phyloP scores from a whole-genome alignment of 2,797 vertebrate genomes.

The Centroberyx gerrardi region DNA sequence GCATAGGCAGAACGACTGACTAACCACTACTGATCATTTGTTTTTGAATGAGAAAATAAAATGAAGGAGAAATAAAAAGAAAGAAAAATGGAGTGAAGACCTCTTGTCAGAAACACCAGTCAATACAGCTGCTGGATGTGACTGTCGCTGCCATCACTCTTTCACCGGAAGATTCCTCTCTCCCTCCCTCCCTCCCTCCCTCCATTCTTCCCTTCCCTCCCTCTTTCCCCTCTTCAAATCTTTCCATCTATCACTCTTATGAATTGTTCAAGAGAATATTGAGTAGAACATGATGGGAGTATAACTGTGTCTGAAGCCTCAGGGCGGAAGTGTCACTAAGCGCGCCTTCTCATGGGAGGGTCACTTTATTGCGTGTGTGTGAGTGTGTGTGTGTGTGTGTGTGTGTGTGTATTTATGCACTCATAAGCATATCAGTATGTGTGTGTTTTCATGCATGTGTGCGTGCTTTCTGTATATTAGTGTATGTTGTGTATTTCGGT shows the following conservation, averaged over 20 bases:
- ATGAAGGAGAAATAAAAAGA: slow-evolving; percentile 19
- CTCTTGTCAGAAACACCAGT: slow-evolving; percentile 37
- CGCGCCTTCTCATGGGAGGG: slow-evolving; percentile 15
- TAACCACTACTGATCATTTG: not conserved
- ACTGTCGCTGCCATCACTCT: slow-evolving; percentile 2
- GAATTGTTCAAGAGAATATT: slow-evolving; percentile 52
- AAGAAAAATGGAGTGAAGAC: slow-evolving; percentile 28
- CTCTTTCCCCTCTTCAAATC: slow-evolving; percentile 31
- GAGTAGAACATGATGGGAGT: slow-evolving; percentile 51
- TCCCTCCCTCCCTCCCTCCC: not conserved
- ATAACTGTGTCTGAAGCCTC: slow-evolving; percentile 56
- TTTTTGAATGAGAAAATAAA: not conserved
- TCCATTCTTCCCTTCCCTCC: not conserved
- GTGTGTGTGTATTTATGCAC: slow-evolving; percentile 5
- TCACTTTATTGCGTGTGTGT: slow-evolving; percentile 44
- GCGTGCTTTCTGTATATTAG: not conserved
- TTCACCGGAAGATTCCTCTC: not conserved
- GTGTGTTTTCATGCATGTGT: not conserved
- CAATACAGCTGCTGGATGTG: slow-evolving; percentile 43
- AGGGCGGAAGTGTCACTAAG: slow-evolving; percentile 44
- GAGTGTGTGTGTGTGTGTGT: slow-evolving; percentile 12
- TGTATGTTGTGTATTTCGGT: not conserved
- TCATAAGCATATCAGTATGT: not conserved
- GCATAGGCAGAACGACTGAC: slow-evolving; percentile 12
- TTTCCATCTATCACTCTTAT: slow-evolving; percentile 50